Base-by-base conservation (phyloP, 2,888 invertebrate species). In the Epinotia demarniana region DNA sequence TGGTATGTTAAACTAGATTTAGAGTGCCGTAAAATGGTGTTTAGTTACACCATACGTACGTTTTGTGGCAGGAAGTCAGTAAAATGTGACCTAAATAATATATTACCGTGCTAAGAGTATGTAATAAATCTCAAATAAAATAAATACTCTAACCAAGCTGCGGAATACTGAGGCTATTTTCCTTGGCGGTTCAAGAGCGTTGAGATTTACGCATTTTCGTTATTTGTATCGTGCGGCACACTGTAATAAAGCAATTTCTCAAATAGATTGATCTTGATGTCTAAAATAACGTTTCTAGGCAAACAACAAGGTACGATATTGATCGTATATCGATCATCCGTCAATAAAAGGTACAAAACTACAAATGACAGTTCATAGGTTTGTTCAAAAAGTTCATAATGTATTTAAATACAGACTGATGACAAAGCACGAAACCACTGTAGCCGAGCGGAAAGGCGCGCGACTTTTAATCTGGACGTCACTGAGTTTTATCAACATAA, bases 51-150 rank as follows among this genome's bases (percentile, higher is more conserved):
- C 55, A 63, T 61, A 68, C 61, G 53, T 66, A 66, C 66, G 69
- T 75, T 58, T 70, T 64, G 70, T 70, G 70, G 55, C 63, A 60
- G 74, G 63, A 75, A 75, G 69, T 58, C 64, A 53, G 63, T 75
- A 70, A 64, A 73, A 75, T 58, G 19, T 64, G 39, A 70, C 74
- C 60, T 27, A 64, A 58, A 39, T 57, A 19, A 49, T 57, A 62
- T 63, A 57, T 64, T 46, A 69, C 46, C 33, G 61, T 61, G 49
- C 53, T 53, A 53, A n/a, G 53, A 53, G n/a, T 53, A 53, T 53
- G 53, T 53, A 49, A 49, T 49, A 49, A 49, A 49, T 39, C 0
- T 16, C 53, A n/a, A n/a, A 53, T 53, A n/a, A 13, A 53, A 53
- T 53, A 53, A n/a, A 53, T 8, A 8, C n/a, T n/a, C 9, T 13